Percentiles rank a stretch among this genome's conserved stretches.
Conservation (phyloP, 2,113 vertebrate species). For the Callopanchax toddi region DNA sequence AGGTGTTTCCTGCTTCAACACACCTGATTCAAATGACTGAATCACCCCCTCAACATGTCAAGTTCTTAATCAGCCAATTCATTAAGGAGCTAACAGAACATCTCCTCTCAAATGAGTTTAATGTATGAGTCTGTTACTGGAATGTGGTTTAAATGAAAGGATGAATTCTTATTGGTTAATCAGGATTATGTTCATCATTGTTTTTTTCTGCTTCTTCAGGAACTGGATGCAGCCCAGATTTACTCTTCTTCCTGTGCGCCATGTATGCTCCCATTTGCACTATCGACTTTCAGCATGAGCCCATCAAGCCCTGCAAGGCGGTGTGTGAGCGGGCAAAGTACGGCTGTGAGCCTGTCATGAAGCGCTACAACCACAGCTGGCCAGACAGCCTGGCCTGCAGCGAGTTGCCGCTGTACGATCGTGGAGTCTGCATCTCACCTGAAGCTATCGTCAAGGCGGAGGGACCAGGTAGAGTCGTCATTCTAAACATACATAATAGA, state of each 20-base stretch:
- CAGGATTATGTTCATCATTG: neutral
- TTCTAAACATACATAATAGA: neutral
- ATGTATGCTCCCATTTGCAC: constrained; percentile 99
- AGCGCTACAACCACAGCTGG: constrained; percentile 93
- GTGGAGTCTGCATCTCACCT: constrained; percentile 96
- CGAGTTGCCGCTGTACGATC: constrained; percentile 94
- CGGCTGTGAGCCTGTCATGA: constrained; percentile 94
- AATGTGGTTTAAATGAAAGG: no score
- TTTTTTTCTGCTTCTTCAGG: constrained; percentile 47
- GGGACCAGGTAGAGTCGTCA: constrained; percentile 81
- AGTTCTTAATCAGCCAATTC: no score
- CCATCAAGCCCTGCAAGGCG: constrained; percentile 96
- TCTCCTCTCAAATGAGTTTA: no score
- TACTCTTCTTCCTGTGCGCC: constrained; percentile 96
- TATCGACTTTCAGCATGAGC: constrained; percentile 97
- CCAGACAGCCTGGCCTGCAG: constrained; percentile 93
- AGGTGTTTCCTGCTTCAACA: no score
- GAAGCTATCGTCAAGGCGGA: constrained; percentile 96
- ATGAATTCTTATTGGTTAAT: neutral
- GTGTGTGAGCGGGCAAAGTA: constrained; percentile 92
- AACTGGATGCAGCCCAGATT: constrained; percentile 90
- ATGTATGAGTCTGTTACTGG: no score
- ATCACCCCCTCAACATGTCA: no score
- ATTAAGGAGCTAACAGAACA: no score
- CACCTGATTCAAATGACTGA: no score